Conservation (phyloP, 2,113 vertebrate genomes). For the Actenoides lindsayi region DNA sequence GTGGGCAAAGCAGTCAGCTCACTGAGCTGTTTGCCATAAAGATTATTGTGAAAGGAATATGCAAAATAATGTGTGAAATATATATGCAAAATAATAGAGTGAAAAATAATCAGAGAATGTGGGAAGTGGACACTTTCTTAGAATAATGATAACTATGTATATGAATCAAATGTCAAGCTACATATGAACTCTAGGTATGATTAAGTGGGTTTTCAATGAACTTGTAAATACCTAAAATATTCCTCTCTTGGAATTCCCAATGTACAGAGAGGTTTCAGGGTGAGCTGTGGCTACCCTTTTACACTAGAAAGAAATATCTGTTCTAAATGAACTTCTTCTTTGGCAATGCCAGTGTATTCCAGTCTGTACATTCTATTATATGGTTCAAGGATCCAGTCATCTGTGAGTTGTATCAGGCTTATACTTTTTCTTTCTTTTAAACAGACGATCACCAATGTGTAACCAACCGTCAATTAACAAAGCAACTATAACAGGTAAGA, state of each 20-base stretch:
- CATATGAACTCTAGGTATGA: background rate
- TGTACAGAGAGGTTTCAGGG: background rate
- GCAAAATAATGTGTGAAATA: background rate
- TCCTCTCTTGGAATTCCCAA: background rate
- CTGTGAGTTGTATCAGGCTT: background rate
- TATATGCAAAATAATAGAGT: background rate
- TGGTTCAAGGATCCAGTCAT: background rate
- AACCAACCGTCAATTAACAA: conserved; percentile 97
- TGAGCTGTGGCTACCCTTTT: background rate
- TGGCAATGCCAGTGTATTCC: background rate
- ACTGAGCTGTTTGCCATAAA: background rate
- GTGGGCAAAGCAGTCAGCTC: background rate
- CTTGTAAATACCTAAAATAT: background rate
- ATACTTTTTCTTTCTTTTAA: conserved; percentile 11
- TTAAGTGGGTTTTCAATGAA: background rate
- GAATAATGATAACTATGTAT: background rate
- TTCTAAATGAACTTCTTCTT: background rate
- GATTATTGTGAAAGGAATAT: background rate
- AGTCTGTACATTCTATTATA: background rate
- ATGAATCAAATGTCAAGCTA: background rate
- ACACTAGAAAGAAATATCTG: background rate
- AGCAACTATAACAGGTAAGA: conserved; percentile 94
- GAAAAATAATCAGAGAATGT: background rate
- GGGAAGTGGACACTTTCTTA: background rate
- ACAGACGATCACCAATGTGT: conserved; percentile 97